Evolutionary conservation across 2,888 invertebrate species (phyloP).

Genomic region (Dromius quadrimaculatus): DNA sequence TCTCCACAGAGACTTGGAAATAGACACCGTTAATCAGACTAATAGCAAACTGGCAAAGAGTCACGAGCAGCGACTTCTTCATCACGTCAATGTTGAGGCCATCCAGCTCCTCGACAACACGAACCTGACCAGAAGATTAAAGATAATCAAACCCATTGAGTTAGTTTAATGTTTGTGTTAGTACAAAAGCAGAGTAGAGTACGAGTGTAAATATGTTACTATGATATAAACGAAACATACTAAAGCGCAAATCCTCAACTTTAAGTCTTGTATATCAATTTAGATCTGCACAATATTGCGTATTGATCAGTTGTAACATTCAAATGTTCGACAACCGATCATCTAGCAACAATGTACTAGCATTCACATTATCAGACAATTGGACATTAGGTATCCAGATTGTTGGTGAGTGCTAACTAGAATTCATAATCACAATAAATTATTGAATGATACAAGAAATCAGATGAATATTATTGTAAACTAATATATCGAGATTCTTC

Average conservation of each 20-base stretch:
- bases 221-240: not conserved
- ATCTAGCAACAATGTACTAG: too few relatives aligned
- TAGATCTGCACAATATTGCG: conserved; percentile 17
- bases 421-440: too few relatives aligned
- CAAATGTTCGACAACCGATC: too few relatives aligned
- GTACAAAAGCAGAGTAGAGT: conserved; percentile 21
- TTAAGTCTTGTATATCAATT: conserved; percentile 1
- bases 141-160: conserved; percentile 49
- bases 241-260: not conserved
- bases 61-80: conserved; percentile 53
- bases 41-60: conserved; percentile 52
- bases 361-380: too few relatives aligned
- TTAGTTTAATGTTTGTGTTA: conserved; percentile 10
- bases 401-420: too few relatives aligned
- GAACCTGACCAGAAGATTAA: conserved; percentile 42
- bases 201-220: not conserved
- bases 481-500: too few relatives aligned
- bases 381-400: too few relatives aligned
- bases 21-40: too few relatives aligned
- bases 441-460: too few relatives aligned
- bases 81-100: conserved; percentile 52
- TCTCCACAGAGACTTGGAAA: too few relatives aligned
- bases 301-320: conserved; percentile 16
- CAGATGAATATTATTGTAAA: too few relatives aligned
- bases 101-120: conserved; percentile 53